Evolutionary conservation across 2,888 invertebrate genomes (phyloP).

Genomic region (Lepidonotus clava): DNA sequence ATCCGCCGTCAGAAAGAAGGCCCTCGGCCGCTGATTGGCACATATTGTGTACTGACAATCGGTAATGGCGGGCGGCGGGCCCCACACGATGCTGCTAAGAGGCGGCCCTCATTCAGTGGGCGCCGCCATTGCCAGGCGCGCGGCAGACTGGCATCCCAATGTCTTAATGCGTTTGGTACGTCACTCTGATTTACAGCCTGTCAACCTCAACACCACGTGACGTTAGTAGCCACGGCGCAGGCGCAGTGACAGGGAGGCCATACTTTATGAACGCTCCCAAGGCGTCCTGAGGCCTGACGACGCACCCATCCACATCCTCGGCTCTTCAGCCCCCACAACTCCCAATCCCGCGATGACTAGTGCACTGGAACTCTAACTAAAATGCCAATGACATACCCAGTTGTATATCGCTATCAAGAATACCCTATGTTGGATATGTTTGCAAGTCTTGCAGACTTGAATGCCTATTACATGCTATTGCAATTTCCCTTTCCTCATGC

Average conservation of each 20-base stretch:
- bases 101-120: constrained; percentile 9
- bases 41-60: neutral
- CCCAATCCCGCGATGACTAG: too few species aligned
- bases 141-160: constrained; percentile 36
- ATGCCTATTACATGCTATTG: too few species aligned
- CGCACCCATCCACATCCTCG: too few species aligned
- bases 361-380: too few species aligned
- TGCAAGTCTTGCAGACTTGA: too few species aligned
- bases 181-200: neutral
- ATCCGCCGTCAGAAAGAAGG: neutral
- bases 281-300: too few species aligned
- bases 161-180: constrained; percentile 34
- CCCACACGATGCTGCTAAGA: neutral
- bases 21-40: constrained; percentile 13
- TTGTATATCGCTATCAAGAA: too few species aligned
- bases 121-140: constrained; percentile 24
- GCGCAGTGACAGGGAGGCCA: neutral
- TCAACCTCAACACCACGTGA: neutral
- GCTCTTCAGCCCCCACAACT: too few species aligned
- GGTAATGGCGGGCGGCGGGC: neutral
- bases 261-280: too few species aligned
- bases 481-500: too few species aligned
- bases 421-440: too few species aligned
- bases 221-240: neutral
- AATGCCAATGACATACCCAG: too few species aligned